These are phyloP conservation scores for Goniozus legneri DNA, from an alignment of 1,140 invertebrate genomes.

Conservation along the genomic window DNA sequence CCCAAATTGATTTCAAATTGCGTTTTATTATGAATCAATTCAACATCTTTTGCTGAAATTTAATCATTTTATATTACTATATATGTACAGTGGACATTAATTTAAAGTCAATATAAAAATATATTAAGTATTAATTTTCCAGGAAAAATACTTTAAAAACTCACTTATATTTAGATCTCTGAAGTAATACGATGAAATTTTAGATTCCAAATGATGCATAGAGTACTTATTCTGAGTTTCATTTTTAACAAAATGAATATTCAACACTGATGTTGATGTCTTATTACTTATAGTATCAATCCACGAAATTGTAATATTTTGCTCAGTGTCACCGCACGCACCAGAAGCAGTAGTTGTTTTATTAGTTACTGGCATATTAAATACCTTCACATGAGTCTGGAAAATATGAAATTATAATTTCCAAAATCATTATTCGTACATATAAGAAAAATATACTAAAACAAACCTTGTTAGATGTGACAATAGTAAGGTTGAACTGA, in stretches of 20 bases:
- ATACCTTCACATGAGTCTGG: constrained; percentile 21
- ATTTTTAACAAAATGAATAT: constrained; percentile 52
- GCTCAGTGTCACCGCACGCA: constrained; percentile 45
- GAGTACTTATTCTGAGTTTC: constrained; percentile 41
- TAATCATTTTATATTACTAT: constrained; percentile 25
- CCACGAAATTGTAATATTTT: constrained; percentile 54
- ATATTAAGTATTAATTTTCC: constrained; percentile 4
- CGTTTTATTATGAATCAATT: constrained; percentile 47
- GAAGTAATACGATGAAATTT: constrained; percentile 21
- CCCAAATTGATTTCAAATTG: constrained; percentile 56
- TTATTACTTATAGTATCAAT: constrained; percentile 14
- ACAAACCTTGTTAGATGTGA: neutral
- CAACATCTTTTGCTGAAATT: constrained; percentile 44
- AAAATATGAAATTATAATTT: constrained; percentile 9
- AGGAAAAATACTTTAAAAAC: constrained; percentile 9
- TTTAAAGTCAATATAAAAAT: neutral
- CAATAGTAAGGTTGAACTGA: constrained; percentile 60
- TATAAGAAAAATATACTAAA: neutral
- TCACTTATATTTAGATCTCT: constrained; percentile 24
- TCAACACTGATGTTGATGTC: constrained; percentile 29
- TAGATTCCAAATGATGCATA: constrained; percentile 30
- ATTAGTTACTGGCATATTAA: constrained; percentile 50
- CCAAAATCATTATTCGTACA: neutral
- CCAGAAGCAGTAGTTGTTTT: constrained; percentile 42
- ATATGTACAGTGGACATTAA: constrained; percentile 4